Conservation (phyloP, 2,888 invertebrate species). For the Reticulitermes lucifugus region DNA sequence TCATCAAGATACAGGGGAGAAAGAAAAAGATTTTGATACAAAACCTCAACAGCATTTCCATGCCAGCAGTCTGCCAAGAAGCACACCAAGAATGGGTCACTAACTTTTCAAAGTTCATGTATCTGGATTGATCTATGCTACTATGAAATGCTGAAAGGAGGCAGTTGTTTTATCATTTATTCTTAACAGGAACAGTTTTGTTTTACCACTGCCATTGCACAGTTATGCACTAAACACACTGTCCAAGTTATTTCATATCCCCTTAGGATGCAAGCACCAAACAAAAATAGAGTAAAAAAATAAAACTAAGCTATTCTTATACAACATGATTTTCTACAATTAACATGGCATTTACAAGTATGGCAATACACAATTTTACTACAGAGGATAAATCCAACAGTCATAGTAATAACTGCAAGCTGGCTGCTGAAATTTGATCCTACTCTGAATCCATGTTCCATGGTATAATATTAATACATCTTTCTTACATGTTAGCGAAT, state of each 20-base stretch:
- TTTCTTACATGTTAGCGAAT: background rate
- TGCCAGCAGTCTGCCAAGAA: background rate
- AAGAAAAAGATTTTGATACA: background rate
- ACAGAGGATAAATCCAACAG: background rate
- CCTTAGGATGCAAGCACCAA: background rate
- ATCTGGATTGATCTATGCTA: background rate
- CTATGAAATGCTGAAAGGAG: background rate
- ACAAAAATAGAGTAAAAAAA: background rate
- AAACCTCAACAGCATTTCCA: background rate
- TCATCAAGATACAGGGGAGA: background rate
- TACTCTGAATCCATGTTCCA: background rate
- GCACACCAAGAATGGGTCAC: background rate
- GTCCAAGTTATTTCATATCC: background rate
- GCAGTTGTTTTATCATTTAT: background rate
- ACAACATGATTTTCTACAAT: background rate
- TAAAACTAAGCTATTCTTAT: background rate
- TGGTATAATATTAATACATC: background rate
- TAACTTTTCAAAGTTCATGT: background rate
- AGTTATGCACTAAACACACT: background rate
- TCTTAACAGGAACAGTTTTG: background rate
- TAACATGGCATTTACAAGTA: conserved; percentile 6
- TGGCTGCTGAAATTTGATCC: background rate
- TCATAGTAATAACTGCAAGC: background rate
- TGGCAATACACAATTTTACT: background rate
- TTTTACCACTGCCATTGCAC: background rate